Evolutionary conservation across 2,113 vertebrate species (phyloP), one percentile per base, ranked within the genome.

Genomic region (Haplochromis vanheusdeni): DNA sequence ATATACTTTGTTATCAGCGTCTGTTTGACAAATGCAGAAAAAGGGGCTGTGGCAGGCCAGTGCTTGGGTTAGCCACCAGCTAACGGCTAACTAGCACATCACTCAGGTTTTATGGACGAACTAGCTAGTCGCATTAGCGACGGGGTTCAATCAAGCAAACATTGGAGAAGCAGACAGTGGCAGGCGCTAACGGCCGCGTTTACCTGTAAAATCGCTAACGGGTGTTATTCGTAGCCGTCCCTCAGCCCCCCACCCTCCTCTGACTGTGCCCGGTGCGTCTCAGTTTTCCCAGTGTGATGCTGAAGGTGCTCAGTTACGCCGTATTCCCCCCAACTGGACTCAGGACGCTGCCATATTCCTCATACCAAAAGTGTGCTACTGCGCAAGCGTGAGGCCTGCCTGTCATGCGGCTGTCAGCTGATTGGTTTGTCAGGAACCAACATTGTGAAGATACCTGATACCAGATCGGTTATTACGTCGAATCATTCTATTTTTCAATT

Each of bases 301-400:
- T 82, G 91, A 89, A 92, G 92, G 84, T 92, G 84, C 87, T 93
- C 93, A 87, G 92, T 92, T 94, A 88, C 94, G 92, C 91, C 94
- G 91, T 95, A 84, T 88, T 89, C 77, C 90, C 89, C 89, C 80
- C 89, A 58, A 88, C 91, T 84, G 87, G 79, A 86, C 88, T 95
- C 96, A 96, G 96, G 96, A 96, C 96, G 96, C 95, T 95, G 96
- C 96, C 96, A 97, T 97, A 89, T 96, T 97, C 95, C 92, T 90
- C 84, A 88, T 89, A 92, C 82, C 91, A 56, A 90, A 56, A 94
- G 86, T 42, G 86, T 14, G 47, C 52, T 4, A 85, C 33, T 93
- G 95, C 94, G 96, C 96, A 95, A 13, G 95, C 94, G 95, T 47
- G 9, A 37, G 54, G 68, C 62, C 92, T 81, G 91, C 45, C 93